Evolutionary conservation across 1,140 invertebrate genomes (phyloP).

Genomic region (Scaptomyza hsui): DNA sequence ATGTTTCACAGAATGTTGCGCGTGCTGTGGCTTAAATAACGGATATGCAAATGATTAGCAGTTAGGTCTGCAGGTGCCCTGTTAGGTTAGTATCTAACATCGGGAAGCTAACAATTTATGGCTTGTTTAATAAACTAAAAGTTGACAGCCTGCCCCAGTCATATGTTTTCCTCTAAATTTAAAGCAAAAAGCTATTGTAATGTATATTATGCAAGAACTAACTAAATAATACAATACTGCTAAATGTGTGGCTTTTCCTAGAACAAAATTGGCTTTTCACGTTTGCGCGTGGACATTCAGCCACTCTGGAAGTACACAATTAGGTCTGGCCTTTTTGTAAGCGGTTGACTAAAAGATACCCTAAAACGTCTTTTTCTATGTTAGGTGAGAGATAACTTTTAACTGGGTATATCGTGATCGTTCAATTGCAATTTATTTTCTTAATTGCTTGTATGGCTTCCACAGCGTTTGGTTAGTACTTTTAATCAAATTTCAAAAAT

Average conservation of each 20-base stretch:
- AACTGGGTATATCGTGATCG: background rate
- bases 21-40: conserved; percentile 9
- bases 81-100: too few species aligned
- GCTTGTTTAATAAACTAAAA: too few species aligned
- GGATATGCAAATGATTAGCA: conserved; percentile 19
- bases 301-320: background rate
- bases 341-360: too few species aligned
- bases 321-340: too few species aligned
- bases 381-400: too few species aligned
- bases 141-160: too few species aligned
- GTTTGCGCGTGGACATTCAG: background rate
- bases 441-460: background rate
- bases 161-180: too few species aligned
- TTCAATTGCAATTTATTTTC: background rate
- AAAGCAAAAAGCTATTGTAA: too few species aligned
- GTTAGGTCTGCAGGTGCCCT: background rate
- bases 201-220: too few species aligned
- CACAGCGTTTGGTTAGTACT: background rate
- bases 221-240: background rate
- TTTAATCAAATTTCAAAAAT: background rate
- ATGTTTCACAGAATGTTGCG: background rate
- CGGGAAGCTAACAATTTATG: too few species aligned
- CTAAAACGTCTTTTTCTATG: too few species aligned
- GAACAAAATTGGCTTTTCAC: background rate
- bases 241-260: background rate